Evolutionary conservation across 2,888 invertebrate genomes (phyloP).

Genomic region (Chymomyza amoena): DNA sequence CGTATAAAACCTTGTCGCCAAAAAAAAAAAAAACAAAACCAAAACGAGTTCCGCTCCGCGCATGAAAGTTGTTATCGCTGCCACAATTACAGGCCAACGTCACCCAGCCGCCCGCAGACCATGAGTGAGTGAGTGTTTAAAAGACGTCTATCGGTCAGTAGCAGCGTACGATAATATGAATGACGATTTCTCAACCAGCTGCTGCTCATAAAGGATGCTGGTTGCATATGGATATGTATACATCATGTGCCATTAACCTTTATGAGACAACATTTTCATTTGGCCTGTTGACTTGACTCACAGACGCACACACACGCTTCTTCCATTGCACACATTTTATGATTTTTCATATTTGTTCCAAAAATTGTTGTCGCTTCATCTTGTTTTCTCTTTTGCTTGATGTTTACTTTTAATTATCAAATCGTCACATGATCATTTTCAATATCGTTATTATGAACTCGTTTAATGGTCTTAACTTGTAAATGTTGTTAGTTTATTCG

Average conservation of each 20-base stretch:
- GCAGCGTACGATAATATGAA: constrained; percentile 14
- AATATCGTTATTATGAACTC: constrained; percentile 35
- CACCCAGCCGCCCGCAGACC: constrained; percentile 16
- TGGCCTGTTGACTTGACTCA: background rate
- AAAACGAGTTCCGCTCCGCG: constrained; percentile 46
- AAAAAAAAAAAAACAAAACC: background rate
- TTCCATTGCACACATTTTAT: constrained; percentile 4
- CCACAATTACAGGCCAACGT: constrained; percentile 49
- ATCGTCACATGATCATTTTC: constrained; percentile 69
- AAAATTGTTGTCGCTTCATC: constrained; percentile 38
- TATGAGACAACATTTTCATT: constrained; percentile 28
- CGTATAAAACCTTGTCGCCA: constrained; percentile 52
- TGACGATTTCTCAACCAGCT: background rate
- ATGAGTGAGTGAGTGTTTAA: constrained; percentile 14
- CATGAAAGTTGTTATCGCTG: constrained; percentile 57
- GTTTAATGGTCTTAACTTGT: background rate
- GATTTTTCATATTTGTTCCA: constrained; percentile 2
- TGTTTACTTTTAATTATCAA: constrained; percentile 72
- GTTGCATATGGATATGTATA: background rate
- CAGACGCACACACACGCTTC: background rate
- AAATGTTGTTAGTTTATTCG: background rate
- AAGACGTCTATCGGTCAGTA: constrained; percentile 50
- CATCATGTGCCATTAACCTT: constrained; percentile 20
- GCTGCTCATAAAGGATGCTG: background rate
- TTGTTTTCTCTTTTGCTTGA: constrained; percentile 52